A percentile compares a stretch with the other conserved stretches of the same genome.
Conservation (phyloP, 2,888 invertebrate genomes). For the Zonitis immaculata region DNA sequence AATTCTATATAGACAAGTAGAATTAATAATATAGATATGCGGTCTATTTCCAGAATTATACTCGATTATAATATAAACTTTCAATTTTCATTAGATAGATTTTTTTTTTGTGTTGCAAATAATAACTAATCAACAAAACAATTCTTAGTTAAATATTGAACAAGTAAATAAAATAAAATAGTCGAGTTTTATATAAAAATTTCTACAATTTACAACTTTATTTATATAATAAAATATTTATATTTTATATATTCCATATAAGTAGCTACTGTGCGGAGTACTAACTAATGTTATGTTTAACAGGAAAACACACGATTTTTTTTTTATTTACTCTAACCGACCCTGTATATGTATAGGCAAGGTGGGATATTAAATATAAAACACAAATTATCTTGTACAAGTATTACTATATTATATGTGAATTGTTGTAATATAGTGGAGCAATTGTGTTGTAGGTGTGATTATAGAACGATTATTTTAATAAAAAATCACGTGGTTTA, state of each 20-base stretch:
- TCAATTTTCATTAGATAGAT: slow-evolving; percentile 13
- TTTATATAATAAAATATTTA: slow-evolving; percentile 17
- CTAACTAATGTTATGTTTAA: slow-evolving; percentile 26
- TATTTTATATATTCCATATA: not conserved
- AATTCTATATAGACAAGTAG: slow-evolving; percentile 16
- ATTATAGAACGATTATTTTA: slow-evolving; percentile 5
- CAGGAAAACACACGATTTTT: slow-evolving; percentile 33
- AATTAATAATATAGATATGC: slow-evolving; percentile 4
- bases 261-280: slow-evolving; percentile 24
- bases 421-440: slow-evolving; percentile 34
- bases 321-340: slow-evolving; percentile 26
- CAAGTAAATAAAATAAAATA: not conserved
- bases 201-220: slow-evolving; percentile 11
- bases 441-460: slow-evolving; percentile 18
- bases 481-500: slow-evolving; percentile 27
- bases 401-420: slow-evolving; percentile 41
- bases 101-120: too few species aligned
- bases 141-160: slow-evolving; percentile 8
- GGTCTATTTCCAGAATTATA: slow-evolving; percentile 16
- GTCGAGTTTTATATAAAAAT: slow-evolving; percentile 11
- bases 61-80: too few species aligned
- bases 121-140: slow-evolving; percentile 11
- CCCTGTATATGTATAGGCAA: not conserved
- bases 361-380: slow-evolving; percentile 34
- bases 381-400: slow-evolving; percentile 38